These are phyloP conservation scores for Thymelicus acteon DNA, from an alignment of 2,888 invertebrate species.

Conservation along the genomic window DNA sequence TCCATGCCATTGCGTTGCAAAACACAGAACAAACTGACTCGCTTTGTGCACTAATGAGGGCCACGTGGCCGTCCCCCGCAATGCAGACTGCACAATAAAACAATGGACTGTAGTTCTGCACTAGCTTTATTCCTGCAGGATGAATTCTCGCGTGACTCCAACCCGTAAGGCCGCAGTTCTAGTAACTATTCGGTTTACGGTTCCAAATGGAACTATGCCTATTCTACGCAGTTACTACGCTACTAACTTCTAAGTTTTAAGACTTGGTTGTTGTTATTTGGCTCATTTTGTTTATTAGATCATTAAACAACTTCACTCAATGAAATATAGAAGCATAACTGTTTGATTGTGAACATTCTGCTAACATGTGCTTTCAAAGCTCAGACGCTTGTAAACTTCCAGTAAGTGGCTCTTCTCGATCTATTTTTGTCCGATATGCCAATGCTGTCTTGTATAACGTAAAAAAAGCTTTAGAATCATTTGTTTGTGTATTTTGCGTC, in stretches of 20 bases:
- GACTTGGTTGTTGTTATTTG: background rate
- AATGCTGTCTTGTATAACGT: slow-evolving; percentile 3
- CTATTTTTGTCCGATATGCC: slow-evolving; percentile 18
- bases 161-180: slow-evolving; percentile 68
- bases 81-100: slow-evolving; percentile 83
- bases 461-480: slow-evolving; percentile 1
- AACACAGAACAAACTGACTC: slow-evolving; percentile 81
- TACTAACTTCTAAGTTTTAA: slow-evolving; percentile 16
- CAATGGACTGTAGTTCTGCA: slow-evolving; percentile 76
- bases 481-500: background rate
- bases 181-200: slow-evolving; percentile 60
- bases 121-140: slow-evolving; percentile 78
- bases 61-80: slow-evolving; percentile 84
- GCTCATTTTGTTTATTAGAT: background rate
- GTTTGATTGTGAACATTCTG: slow-evolving; percentile 1
- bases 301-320: background rate
- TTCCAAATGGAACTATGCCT: slow-evolving; percentile 19
- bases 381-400: slow-evolving; percentile 41
- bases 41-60: slow-evolving; percentile 83
- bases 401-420: slow-evolving; percentile 26
- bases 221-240: too few relatives aligned
- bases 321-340: background rate
- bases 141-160: slow-evolving; percentile 76
- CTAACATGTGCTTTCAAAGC: slow-evolving; percentile 25
- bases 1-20: slow-evolving; percentile 77